Base-by-base conservation (phyloP, 2,113 vertebrate species). In the Chaetura pelagica region DNA sequence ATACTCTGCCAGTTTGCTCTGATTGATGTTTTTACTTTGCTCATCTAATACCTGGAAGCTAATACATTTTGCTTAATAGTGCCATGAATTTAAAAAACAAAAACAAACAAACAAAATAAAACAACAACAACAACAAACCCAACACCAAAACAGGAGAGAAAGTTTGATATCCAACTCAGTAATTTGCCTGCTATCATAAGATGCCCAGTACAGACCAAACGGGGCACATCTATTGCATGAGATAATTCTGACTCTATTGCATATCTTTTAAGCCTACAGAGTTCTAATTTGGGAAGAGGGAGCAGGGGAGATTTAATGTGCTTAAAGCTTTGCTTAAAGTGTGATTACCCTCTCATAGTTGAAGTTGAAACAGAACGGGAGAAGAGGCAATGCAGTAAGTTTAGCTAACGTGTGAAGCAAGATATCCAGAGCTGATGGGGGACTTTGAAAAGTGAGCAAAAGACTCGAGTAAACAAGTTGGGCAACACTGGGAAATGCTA, bases 401-500 rank as follows among this genome's bases (percentile, higher is more conserved):
- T 71, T 46, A 52, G 57, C 15, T 58, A 62, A 34, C 0, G 0
- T 76, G 42, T 68, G 69, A 78, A 79, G 69, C 61, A 34, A 72
- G 78, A 57, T 0, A 0, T 42, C 29, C 32, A 72, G 74, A 92
- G 44, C 52, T 75, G 38, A 72, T 78, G 40, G 23, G 27, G 11
- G 58, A 61, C 44, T 15, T 83, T 54, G 57, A 44, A 84, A 88
- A 80, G 57, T 22, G 23, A 93, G 57, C 38, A 58, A n/a, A 90
- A 68, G 42, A 57, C 49, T 79, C 82, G 4, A 0, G n/a, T 84
- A 92, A 92, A 84, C 91, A 79, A 74, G 19, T 93, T 79, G 49
- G 22, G 77, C 69, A 93, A 48, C 66, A 54, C n/a, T 51, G 42
- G 63, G 58, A 93, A 92, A 77, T 87, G 74, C 73, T 78, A 30